Evolutionary conservation across 53 echinoderm and acorn worm species (phyloP).

Genomic region (Mesocentrotus franciscanus): DNA sequence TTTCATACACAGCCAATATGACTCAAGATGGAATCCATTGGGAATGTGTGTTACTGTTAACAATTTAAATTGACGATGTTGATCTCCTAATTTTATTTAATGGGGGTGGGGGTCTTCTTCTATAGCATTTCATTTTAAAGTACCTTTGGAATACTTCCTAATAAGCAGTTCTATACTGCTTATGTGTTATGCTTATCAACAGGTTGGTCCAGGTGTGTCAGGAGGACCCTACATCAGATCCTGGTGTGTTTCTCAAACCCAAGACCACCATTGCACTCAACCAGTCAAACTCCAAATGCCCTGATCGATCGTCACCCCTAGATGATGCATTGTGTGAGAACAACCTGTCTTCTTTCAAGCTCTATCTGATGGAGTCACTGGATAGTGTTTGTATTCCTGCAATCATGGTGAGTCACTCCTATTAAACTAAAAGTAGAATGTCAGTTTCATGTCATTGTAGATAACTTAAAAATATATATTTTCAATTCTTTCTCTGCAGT

Average conservation of each 20-base stretch:
- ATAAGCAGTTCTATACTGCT: too few relatives aligned
- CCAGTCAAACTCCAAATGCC: background rate
- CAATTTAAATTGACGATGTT: too few relatives aligned
- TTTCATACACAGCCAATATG: too few relatives aligned
- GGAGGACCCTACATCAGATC: constrained; percentile 66
- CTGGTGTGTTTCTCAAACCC: constrained; percentile 31
- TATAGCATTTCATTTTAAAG: too few relatives aligned
- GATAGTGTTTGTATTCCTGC: constrained; percentile 86
- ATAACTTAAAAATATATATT: background rate
- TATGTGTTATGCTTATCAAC: background rate
- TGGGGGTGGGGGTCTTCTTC: too few relatives aligned
- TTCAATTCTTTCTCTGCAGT: background rate
- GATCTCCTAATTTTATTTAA: too few relatives aligned
- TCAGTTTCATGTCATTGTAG: background rate
- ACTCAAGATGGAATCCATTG: too few relatives aligned
- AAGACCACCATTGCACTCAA: background rate
- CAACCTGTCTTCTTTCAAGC: constrained; percentile 66
- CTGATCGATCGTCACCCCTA: background rate
- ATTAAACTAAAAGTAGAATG: too few relatives aligned
- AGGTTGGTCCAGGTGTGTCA: constrained; percentile 70
- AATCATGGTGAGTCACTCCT: constrained; percentile 73
- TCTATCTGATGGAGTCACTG: constrained; percentile 76
- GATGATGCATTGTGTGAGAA: constrained; percentile 49
- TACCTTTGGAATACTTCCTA: too few relatives aligned
- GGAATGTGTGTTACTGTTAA: too few relatives aligned